These are phyloP conservation scores for Spicauda simplicius DNA, from an alignment of 2,888 invertebrate species.

Conservation along the genomic window DNA sequence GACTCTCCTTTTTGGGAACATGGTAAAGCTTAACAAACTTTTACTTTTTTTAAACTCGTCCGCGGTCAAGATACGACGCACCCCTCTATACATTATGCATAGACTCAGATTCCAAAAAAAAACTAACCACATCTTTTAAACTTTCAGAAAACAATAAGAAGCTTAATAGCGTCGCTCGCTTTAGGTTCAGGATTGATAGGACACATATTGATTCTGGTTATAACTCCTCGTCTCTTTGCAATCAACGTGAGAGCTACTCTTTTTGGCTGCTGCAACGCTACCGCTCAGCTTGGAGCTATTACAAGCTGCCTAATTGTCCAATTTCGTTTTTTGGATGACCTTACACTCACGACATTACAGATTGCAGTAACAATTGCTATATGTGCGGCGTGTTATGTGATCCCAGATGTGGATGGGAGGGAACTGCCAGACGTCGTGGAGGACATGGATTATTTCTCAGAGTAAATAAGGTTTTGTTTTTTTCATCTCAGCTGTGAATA, in stretches of 20 bases:
- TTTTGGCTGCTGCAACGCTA: constrained; percentile 66
- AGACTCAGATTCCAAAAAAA: too few relatives aligned
- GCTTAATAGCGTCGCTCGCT: constrained; percentile 56
- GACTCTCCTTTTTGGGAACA: too few relatives aligned
- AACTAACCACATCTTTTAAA: not conserved
- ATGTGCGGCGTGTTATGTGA: constrained; percentile 54
- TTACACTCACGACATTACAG: constrained; percentile 51
- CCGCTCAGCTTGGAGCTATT: constrained; percentile 67
- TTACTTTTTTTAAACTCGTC: too few relatives aligned
- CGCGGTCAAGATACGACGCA: too few relatives aligned
- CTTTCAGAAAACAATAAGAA: constrained; percentile 56
- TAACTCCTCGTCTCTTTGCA: constrained; percentile 70
- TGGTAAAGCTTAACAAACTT: too few relatives aligned
- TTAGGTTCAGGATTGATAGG: constrained; percentile 61
- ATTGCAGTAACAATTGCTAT: constrained; percentile 52
- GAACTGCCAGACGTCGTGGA: constrained; percentile 71
- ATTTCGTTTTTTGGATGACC: constrained; percentile 53
- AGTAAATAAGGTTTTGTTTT: not conserved
- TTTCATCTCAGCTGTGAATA: too few relatives aligned
- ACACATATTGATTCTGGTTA: constrained; percentile 61
- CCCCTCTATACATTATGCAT: too few relatives aligned
- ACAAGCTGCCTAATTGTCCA: constrained; percentile 60
- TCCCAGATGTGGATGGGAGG: constrained; percentile 69
- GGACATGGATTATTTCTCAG: constrained; percentile 72
- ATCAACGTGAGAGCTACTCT: constrained; percentile 66